phyloP scores from a whole-genome alignment of 2,888 invertebrate genomes.

The Ormyrus rosae region DNA sequence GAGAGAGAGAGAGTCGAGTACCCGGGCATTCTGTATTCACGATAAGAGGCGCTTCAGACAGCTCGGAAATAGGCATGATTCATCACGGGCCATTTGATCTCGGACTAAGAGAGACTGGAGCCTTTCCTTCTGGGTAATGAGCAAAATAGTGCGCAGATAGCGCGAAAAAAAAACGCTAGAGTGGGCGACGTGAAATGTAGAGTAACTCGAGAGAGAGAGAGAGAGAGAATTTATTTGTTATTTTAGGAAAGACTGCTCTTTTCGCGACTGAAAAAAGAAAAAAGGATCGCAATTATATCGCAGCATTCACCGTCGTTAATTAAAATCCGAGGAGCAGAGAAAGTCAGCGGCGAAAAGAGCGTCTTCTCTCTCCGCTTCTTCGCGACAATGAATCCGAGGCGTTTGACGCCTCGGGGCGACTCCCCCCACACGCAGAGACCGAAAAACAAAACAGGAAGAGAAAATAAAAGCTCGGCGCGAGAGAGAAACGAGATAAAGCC shows the following conservation, averaged over 20 bases:
- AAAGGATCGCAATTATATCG: constrained; percentile 25
- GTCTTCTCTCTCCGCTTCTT: background rate
- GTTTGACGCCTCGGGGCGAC: constrained; percentile 11
- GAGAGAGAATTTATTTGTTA: background rate
- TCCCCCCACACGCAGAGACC: background rate
- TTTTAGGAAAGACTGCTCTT: background rate
- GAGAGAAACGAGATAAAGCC: background rate
- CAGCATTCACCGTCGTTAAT: constrained; percentile 33
- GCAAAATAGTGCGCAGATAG: background rate
- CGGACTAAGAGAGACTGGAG: background rate
- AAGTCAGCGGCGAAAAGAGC: background rate
- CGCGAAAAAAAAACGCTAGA: background rate
- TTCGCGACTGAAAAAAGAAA: background rate
- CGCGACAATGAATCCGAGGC: constrained; percentile 32
- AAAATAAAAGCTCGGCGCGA: background rate
- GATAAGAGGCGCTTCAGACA: constrained; percentile 21
- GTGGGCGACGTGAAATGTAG: background rate
- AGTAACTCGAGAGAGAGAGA: background rate
- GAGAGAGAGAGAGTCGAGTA: constrained; percentile 2
- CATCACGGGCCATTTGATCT: constrained; percentile 28
- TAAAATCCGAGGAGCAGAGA: constrained; percentile 24
- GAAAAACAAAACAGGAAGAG: background rate
- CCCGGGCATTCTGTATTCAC: constrained; percentile 20
- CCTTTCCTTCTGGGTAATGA: constrained; percentile 21
- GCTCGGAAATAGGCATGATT: constrained; percentile 36